Conservation (phyloP, 2,113 vertebrate species). For the Zootoca vivipara region DNA sequence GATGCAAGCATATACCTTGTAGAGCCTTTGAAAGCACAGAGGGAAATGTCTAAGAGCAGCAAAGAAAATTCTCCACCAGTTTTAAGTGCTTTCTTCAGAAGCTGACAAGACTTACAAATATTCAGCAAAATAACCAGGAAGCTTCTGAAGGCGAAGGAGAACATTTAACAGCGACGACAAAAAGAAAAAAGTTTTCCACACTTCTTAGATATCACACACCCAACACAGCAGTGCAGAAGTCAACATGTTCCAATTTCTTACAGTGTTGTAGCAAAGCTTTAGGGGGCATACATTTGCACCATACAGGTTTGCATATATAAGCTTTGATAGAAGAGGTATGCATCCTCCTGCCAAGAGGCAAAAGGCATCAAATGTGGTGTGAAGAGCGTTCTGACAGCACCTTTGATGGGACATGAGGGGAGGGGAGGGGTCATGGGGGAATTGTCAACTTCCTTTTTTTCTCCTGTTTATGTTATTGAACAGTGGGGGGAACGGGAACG, state of each 20-base stretch:
- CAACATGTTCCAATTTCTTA: slow-evolving; percentile 62
- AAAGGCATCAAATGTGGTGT: slow-evolving; percentile 34
- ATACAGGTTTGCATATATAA: slow-evolving; percentile 59
- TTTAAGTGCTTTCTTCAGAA: slow-evolving; percentile 49
- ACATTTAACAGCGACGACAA: slow-evolving; percentile 20
- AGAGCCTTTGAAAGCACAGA: slow-evolving; percentile 60
- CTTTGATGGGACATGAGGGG: slow-evolving; percentile 7
- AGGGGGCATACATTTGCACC: slow-evolving; percentile 63
- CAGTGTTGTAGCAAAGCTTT: slow-evolving; percentile 49
- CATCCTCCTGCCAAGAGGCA: slow-evolving; percentile 28
- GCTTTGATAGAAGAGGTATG: slow-evolving; percentile 57
- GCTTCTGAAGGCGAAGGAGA: slow-evolving; percentile 61
- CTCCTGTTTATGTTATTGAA: neutral
- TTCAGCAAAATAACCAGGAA: slow-evolving; percentile 41
- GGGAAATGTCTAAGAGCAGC: slow-evolving; percentile 56
- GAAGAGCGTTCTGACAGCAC: slow-evolving; percentile 40
- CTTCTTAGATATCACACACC: slow-evolving; percentile 57
- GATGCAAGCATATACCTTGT: slow-evolving; percentile 47
- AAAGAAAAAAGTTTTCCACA: slow-evolving; percentile 39
- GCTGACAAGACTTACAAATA: slow-evolving; percentile 39
- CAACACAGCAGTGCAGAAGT: slow-evolving; percentile 57
- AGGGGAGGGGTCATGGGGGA: neutral
- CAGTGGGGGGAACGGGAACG: fast-evolving
- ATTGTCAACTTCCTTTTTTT: slow-evolving; percentile 48
- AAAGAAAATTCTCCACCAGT: slow-evolving; percentile 52